Percentiles rank a stretch among this genome's conserved stretches.
Conservation (phyloP, 1,140 invertebrate species). For the Pseudomyrmex gracilis region DNA sequence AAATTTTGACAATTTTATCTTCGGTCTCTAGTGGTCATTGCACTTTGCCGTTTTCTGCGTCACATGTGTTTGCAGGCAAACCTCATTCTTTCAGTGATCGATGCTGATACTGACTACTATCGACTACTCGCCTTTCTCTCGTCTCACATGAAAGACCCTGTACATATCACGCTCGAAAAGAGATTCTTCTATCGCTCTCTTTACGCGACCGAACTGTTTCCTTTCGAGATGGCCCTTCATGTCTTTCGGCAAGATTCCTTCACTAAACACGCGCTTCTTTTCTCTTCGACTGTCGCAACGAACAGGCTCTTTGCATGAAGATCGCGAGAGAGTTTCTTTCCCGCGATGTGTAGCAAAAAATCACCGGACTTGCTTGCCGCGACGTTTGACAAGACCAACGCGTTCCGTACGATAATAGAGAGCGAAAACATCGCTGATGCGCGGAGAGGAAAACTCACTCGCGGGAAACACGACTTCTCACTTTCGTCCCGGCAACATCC, state of each 20-base stretch:
- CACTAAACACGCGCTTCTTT: conserved; percentile 52
- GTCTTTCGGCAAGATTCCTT: conserved; percentile 38
- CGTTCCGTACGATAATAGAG: conserved; percentile 26
- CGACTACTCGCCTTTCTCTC: conserved; percentile 26
- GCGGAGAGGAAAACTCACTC: neutral
- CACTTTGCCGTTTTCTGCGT: conserved; percentile 1
- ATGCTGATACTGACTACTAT: conserved; percentile 28
- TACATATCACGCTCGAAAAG: neutral
- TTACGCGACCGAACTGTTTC: conserved; percentile 13
- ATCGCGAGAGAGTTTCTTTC: neutral
- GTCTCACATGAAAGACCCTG: conserved; percentile 1
- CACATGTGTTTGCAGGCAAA: neutral
- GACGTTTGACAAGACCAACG: conserved; percentile 46
- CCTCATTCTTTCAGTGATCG: conserved; percentile 15
- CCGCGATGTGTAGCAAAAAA: conserved; percentile 23
- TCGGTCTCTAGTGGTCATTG: neutral
- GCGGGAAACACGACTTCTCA: conserved; percentile 6
- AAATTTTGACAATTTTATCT: conserved; percentile 3
- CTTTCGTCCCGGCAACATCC: neutral
- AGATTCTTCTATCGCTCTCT: conserved; percentile 50
- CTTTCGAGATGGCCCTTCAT: conserved; percentile 30
- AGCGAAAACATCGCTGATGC: neutral
- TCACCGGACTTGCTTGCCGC: neutral
- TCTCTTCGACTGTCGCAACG: conserved; percentile 60
- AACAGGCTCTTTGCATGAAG: conserved; percentile 36